Base-by-base conservation (phyloP, 2,797 vertebrate species). In the Sebastes elongatus region DNA sequence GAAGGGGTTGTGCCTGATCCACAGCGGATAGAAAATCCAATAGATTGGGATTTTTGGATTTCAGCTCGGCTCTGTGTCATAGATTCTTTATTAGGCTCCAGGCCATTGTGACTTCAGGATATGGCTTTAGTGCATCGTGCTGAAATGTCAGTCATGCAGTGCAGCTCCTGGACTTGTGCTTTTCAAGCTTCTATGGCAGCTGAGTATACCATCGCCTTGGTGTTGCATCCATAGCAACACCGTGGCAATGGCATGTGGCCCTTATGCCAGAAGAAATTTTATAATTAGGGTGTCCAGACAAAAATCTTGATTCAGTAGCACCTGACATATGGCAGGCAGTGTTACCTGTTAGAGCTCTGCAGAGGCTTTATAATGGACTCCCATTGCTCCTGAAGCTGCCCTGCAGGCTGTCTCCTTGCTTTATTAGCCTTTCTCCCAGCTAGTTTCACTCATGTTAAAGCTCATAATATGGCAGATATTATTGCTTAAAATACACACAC, bases 221-320 rank as follows among this genome's bases (percentile, higher is more conserved):
- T 74, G 66, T 78, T 87, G 84, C 79, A 75, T 87, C 81, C 74
- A 88, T 81, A 84, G 89, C 78, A 92, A 90, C 85, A 86, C 91
- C 84, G 80, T 85, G 83, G 87, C 87, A 86, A 93, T 91, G 89
- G 88, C 76, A 93, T 90, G 93, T 81, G 78, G 87, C 76, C 76
- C 80, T 91, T 80, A 93, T 78, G 87, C 86, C 74, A 86, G 89
- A 78, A 92, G 88, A 91, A 88, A 88, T 87, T 83, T 94, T 89
- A 91, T 94, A 95, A 96, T 95, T 95, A 92, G 93, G 78, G 82
- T 74, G 80, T 83, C 81, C 83, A 89, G 91, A 92, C 83, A 92
- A 90, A 89, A 84, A 87, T 74, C 86, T 85, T 88, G 77, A 91
- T 92, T 91, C 88, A 89, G 85, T 74, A 90, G 89, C 81, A 83